Base-by-base conservation (phyloP, 2,797 vertebrate species). In the Sparidentex hasta region DNA sequence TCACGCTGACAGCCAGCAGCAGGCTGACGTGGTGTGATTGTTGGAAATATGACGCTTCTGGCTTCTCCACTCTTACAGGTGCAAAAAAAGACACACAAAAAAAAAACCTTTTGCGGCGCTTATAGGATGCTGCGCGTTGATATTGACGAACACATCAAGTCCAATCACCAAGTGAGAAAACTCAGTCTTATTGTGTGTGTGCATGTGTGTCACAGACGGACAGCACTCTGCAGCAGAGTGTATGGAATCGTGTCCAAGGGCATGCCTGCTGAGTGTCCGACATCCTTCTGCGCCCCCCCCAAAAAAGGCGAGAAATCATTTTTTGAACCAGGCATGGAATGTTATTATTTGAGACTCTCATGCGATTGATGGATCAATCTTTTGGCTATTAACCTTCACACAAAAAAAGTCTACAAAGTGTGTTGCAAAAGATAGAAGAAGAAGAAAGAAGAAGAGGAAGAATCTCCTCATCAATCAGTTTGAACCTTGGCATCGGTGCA, bases 91-190 rank as follows among this genome's bases (percentile, higher is more conserved):
- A n/a, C n/a, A n/a, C n/a, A 27, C 2, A 27, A 27, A 29, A 29
- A 29, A 29, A 29, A 29, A 29, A 70, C 50, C 64, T 25, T 43
- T 41, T 82, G 89, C 87, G 76, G 85, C 29, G 58, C 68, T 56
- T 1, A 33, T 51, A 55, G 70, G 84, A 64, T 58, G 77, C 67
- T 83, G 76, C 81, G 87, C 87, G 71, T 83, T 65, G 64, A 87
- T 80, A 80, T 74, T 88, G 89, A 92, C 87, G 75, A 76, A 80
- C 58, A 74, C 75, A 88, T 88, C 83, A 83, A 88, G 82, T 87
- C 88, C 87, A 87, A 92, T 90, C 90, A 85, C 57, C 2, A 73
- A 55, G 68, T 78, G 82, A 4, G 25, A 89, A 87, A 90, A 90
- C 76, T 90, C 80, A 82, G 74, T 84, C 25, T 11, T 47, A 13